Percentiles rank a stretch among this genome's conserved stretches.
Evolutionary conservation across 2,113 vertebrate species (phyloP).

Genomic region (Gallinago paraguaiae): DNA sequence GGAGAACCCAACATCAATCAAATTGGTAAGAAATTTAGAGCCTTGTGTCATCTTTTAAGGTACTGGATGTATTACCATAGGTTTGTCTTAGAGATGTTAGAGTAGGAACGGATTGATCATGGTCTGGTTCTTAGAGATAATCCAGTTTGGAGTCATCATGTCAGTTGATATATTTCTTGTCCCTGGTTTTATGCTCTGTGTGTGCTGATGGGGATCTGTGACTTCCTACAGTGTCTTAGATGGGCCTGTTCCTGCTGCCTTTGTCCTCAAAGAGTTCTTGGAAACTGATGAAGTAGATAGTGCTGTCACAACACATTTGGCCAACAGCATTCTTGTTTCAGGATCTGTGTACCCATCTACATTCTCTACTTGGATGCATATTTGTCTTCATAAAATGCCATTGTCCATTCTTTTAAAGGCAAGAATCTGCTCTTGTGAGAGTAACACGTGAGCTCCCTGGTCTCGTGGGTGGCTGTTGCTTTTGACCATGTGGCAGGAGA

Average conservation of each 20-base stretch:
- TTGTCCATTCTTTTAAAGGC: neutral
- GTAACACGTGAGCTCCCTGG: neutral
- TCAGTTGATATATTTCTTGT: neutral
- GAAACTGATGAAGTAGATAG: neutral
- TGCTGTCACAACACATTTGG: neutral
- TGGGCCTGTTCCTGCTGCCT: neutral
- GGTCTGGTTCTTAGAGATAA: neutral
- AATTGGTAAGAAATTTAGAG: constrained; percentile 83
- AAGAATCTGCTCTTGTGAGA: neutral
- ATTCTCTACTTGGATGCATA: neutral
- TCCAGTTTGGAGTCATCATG: fast-evolving
- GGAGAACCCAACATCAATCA: constrained; percentile 84
- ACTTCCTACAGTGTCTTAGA: neutral
- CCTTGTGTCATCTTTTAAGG: neutral
- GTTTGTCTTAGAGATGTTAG: neutral
- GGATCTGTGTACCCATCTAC: neutral
- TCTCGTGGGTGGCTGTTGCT: fast-evolving
- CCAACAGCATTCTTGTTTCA: neutral
- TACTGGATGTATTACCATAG: neutral
- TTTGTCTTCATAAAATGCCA: neutral
- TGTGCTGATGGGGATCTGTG: neutral
- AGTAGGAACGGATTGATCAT: neutral
- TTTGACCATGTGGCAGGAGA: neutral
- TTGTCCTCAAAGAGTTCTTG: neutral
- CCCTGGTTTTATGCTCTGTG: neutral